Percentiles rank a stretch among this genome's conserved stretches.
phyloP scores from a whole-genome alignment of 2,888 invertebrate species.

The Brachypterus glaber region DNA sequence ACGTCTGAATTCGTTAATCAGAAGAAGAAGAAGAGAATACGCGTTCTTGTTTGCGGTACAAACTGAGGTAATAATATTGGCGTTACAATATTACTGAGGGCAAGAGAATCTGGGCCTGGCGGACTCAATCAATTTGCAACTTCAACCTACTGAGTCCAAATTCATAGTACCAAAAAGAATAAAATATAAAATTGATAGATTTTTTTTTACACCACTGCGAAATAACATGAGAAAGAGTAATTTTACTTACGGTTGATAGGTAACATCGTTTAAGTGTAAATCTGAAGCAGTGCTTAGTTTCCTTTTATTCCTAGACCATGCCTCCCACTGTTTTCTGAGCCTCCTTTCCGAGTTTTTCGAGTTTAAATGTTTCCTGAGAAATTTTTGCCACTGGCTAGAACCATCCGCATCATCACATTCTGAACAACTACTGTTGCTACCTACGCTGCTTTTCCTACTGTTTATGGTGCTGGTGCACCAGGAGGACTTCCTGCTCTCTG shows the following conservation, averaged over 20 bases:
- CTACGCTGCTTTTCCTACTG: conserved; percentile 38
- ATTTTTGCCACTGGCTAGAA: conserved; percentile 34
- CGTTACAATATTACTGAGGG: too few species aligned
- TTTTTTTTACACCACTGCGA: too few species aligned
- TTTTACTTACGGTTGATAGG: conserved; percentile 32
- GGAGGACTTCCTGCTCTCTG: conserved; percentile 25
- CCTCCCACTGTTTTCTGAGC: conserved; percentile 39
- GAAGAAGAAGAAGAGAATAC: too few species aligned
- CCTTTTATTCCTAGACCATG: conserved; percentile 39
- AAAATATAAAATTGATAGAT: too few species aligned
- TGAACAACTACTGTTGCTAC: conserved; percentile 38
- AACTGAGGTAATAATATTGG: too few species aligned
- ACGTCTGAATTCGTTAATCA: too few species aligned
- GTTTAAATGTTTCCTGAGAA: conserved; percentile 33
- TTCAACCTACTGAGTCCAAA: too few species aligned
- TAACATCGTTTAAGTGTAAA: conserved; percentile 23
- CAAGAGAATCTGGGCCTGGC: too few species aligned
- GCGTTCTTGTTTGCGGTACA: too few species aligned
- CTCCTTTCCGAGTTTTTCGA: conserved; percentile 37
- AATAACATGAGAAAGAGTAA: too few species aligned
- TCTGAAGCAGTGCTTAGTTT: conserved; percentile 36
- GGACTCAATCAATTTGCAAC: too few species aligned
- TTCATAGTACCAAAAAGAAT: too few species aligned
- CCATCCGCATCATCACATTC: conserved; percentile 35
- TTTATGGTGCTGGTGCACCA: conserved; percentile 30